Evolutionary conservation across 1,140 invertebrate species (phyloP).

Genomic region (Drosophila ohnishii): DNA sequence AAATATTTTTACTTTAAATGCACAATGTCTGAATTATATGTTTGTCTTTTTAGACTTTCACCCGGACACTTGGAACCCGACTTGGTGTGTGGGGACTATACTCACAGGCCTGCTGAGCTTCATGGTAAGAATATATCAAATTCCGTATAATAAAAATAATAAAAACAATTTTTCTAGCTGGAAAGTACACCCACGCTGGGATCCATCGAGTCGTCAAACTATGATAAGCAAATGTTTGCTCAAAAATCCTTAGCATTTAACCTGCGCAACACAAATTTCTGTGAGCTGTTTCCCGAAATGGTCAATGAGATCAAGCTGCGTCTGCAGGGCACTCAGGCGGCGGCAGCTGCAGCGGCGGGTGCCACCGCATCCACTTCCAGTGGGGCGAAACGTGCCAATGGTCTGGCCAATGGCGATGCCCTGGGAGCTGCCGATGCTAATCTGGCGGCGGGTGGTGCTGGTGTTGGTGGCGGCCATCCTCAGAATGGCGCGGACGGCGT

Average conservation of each 20-base stretch:
- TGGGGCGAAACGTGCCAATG: slow-evolving; percentile 46
- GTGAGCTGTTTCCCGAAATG: slow-evolving; percentile 81
- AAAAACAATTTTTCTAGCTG: slow-evolving; percentile 79
- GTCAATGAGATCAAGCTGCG: slow-evolving; percentile 71
- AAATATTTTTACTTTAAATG: too few species aligned
- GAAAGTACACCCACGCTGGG: slow-evolving; percentile 98
- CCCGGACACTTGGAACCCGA: slow-evolving; percentile 99
- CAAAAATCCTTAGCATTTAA: slow-evolving; percentile 95
- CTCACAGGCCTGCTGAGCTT: slow-evolving; percentile 96
- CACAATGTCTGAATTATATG: too few species aligned
- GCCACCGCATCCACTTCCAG: slow-evolving; percentile 27
- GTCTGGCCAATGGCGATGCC: slow-evolving; percentile 39
- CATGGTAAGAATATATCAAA: slow-evolving; percentile 85
- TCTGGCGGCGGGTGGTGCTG: slow-evolving; percentile 6
- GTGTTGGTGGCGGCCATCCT: slow-evolving; percentile 32
- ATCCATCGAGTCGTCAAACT: slow-evolving; percentile 95
- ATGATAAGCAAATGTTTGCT: slow-evolving; percentile 94
- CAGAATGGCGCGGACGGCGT: slow-evolving; percentile 24
- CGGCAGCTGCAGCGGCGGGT: slow-evolving; percentile 15
- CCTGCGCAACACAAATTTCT: slow-evolving; percentile 93
- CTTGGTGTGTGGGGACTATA: slow-evolving; percentile 98
- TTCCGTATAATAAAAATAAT: background rate
- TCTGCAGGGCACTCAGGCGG: slow-evolving; percentile 54
- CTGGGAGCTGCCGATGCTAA: slow-evolving; percentile 3
- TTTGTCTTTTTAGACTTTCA: slow-evolving; percentile 90